These are phyloP conservation scores for Dryas iulia DNA, from an alignment of 1,140 invertebrate species.

Conservation along the genomic window DNA sequence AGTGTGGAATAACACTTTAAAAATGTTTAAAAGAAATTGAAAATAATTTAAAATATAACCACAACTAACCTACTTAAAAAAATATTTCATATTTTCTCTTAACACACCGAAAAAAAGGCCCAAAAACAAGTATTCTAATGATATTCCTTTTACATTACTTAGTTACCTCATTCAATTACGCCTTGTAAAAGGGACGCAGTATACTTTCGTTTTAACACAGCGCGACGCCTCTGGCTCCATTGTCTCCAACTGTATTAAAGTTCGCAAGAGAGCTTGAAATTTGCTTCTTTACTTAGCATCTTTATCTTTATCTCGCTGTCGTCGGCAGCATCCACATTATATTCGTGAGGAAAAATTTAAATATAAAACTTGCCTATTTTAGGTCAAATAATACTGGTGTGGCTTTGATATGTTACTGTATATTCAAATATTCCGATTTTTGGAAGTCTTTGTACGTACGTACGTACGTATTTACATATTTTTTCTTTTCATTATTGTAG, in stretches of 20 bases:
- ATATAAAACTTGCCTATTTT: not conserved
- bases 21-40: no score
- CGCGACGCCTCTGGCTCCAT: not conserved
- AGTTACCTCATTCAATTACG: not conserved
- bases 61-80: no score
- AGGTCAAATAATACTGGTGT: not conserved
- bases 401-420: not conserved
- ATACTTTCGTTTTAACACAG: not conserved
- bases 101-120: not conserved
- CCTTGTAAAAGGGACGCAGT: not conserved
- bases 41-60: no score
- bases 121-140: not conserved
- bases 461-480: no score
- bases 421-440: not conserved
- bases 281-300: not conserved
- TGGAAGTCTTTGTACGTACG: no score
- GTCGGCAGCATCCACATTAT: not conserved
- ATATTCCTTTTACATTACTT: not conserved
- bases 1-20: no score
- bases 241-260: not conserved
- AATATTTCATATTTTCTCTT: no score
- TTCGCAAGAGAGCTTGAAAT: not conserved
- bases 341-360: not conserved
- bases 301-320: constrained; percentile 2
- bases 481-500: no score